Evolutionary conservation across 2,888 invertebrate genomes (phyloP).

Genomic region (Andrena bicolor): DNA sequence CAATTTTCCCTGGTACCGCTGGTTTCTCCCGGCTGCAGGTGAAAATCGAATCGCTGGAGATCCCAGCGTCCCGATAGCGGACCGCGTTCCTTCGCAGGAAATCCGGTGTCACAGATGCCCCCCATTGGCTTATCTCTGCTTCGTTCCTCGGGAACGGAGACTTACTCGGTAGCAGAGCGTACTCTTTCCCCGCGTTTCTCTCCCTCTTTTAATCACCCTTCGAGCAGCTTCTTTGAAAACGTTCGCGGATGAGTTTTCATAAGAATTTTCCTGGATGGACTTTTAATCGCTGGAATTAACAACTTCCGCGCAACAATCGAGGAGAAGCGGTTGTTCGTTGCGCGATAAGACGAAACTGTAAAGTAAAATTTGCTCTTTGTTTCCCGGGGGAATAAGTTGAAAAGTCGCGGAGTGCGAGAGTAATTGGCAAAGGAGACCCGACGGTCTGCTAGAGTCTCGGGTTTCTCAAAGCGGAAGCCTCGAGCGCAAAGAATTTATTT

Average conservation of each 20-base stretch:
- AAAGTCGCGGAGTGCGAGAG: background rate
- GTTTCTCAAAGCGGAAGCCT: background rate
- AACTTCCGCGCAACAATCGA: background rate
- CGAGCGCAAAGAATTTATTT: background rate
- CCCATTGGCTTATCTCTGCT: constrained; percentile 17
- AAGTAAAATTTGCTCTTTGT: background rate
- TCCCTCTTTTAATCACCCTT: background rate
- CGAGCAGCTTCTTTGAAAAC: background rate
- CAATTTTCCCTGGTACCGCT: constrained; percentile 25
- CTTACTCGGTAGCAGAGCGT: background rate
- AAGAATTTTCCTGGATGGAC: background rate
- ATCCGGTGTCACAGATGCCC: constrained; percentile 14
- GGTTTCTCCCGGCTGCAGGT: background rate
- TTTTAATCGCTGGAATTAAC: constrained; percentile 1
- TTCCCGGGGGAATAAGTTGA: background rate
- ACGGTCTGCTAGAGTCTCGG: background rate
- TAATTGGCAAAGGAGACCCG: background rate
- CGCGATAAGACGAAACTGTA: background rate
- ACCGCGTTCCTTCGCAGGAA: background rate
- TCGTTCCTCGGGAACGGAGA: background rate
- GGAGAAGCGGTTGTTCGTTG: background rate
- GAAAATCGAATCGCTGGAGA: constrained; percentile 15
- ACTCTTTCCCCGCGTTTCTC: background rate
- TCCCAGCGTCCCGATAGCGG: background rate
- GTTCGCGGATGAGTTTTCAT: background rate